Base-by-base conservation (phyloP, 1,140 invertebrate species). In the Calliphora vicina region DNA sequence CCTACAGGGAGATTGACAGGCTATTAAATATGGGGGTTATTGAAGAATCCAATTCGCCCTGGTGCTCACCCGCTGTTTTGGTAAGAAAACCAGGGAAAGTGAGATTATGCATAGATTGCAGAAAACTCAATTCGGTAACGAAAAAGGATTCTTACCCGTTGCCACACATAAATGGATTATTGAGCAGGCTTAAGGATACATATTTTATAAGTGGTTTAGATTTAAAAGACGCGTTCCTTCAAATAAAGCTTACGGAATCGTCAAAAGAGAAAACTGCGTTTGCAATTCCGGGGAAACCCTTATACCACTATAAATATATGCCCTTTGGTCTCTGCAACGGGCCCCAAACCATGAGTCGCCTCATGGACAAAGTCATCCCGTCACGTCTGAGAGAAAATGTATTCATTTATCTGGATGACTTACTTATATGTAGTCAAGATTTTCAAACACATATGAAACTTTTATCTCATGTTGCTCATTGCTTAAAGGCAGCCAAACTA, bases 361-460 rank as follows among this genome's bases (percentile, higher is more conserved):
- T 35, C 29, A 35, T 35, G 29, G 29, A 35, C 8, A 35, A 35
- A 35, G 29, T 35, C 8, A 35, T 23, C 23, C 57, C 17, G 26
- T 67, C 61, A 23, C 26, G 80, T 17, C 42, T 84, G 25, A 84
- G 43, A 15, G 80, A 72, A 26, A 42, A 76, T 20, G 82, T 83
- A 0, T 83, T 81, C 71, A 74, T 83, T 12, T 84, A 83, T 84
- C 29, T 83, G 1, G 89, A 91, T 80, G 88, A 91, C 80, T 86
- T 91, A 1, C 85, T 91, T 6, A 80, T 91, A 2, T 82, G 84
- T 23, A 85, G 86, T 17, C 42, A 78, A 17, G 87, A 84, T 8
- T 91, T 92, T 80, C 86, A 90, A 0, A 85, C 88, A 29, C 90
- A 92, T 84, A 9, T 90, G 1, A 23, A 72, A 6, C 50, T 42